These are phyloP conservation scores for Amblyopsis rosae DNA, from an alignment of 2,113 vertebrate genomes.

Conservation along the genomic window DNA sequence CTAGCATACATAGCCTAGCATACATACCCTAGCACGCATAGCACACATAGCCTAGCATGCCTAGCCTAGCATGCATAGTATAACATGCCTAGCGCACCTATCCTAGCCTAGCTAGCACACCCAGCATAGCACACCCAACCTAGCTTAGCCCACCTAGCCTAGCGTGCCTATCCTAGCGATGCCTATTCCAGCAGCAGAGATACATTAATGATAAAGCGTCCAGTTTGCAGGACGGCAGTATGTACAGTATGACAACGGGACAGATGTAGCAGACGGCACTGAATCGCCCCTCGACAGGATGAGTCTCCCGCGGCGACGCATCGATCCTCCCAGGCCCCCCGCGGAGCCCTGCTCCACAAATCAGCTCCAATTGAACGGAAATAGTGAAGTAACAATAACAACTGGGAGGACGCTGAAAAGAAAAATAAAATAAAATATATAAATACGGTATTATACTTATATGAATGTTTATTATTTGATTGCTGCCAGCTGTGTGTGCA, in stretches of 20 bases:
- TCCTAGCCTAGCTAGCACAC: too few species aligned
- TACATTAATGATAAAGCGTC: constrained; percentile 65
- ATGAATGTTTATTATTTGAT: constrained; percentile 37
- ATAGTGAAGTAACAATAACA: constrained; percentile 69
- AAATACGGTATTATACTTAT: constrained; percentile 62
- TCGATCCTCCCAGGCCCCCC: constrained; percentile 79
- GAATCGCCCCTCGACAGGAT: constrained; percentile 80
- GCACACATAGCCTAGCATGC: too few species aligned
- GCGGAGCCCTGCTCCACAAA: constrained; percentile 76
- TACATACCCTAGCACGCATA: too few species aligned
- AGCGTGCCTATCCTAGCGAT: background rate
- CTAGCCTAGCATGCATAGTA: too few species aligned
- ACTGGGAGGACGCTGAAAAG: constrained; percentile 52
- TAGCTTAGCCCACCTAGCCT: too few species aligned
- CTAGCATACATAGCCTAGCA: too few species aligned
- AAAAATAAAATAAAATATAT: constrained; percentile 43
- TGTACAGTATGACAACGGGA: constrained; percentile 72
- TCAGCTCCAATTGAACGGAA: constrained; percentile 71
- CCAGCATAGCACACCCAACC: too few species aligned
- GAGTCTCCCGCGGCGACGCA: constrained; percentile 76
- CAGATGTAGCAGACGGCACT: constrained; percentile 75
- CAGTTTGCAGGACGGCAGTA: background rate
- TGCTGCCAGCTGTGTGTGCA: constrained; percentile 4
- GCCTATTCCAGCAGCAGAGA: background rate
- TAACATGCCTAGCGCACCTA: too few species aligned